A percentile compares a stretch with the other conserved stretches of the same genome.
phyloP scores from a whole-genome alignment of 2,888 invertebrate species.

The Lepetodrilus schrolli region DNA sequence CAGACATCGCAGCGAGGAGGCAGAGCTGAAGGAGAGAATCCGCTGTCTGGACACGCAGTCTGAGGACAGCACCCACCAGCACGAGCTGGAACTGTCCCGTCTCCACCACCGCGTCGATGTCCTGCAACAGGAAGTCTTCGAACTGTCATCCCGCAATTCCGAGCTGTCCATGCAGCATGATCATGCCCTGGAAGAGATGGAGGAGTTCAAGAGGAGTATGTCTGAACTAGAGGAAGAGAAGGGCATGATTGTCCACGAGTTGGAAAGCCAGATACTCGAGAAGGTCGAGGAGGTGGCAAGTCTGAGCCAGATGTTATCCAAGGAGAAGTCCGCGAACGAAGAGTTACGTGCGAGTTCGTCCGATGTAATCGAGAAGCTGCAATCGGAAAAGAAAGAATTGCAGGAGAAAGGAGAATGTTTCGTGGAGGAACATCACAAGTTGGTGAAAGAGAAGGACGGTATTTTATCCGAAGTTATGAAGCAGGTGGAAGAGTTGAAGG shows the following conservation, averaged over 20 bases:
- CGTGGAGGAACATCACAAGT: not conserved
- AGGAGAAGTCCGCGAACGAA: not conserved
- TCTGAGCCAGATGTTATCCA: not conserved
- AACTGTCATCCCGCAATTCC: slow-evolving; percentile 41
- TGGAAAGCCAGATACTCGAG: not conserved
- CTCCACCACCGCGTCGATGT: slow-evolving; percentile 32
- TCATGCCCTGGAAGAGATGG: not conserved
- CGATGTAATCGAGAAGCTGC: slow-evolving; percentile 23
- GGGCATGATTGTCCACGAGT: not conserved
- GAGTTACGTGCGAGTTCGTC: slow-evolving; percentile 36
- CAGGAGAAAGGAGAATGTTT: slow-evolving; percentile 30
- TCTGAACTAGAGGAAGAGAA: not conserved
- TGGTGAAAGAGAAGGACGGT: not conserved
- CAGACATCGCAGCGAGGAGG: not conserved
- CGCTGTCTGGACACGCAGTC: not conserved
- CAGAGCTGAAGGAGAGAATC: not conserved
- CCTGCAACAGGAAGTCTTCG: slow-evolving; percentile 40
- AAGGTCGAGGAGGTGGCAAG: not conserved
- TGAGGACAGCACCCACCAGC: not conserved
- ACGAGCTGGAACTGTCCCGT: not conserved
- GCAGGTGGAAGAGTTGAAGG: slow-evolving; percentile 5
- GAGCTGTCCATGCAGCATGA: not conserved
- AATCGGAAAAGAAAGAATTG: slow-evolving; percentile 24
- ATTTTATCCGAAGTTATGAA: not conserved
- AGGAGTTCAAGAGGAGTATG: not conserved